phyloP scores from a whole-genome alignment of 2,113 vertebrate genomes.

The Peromyscus leucopus region DNA sequence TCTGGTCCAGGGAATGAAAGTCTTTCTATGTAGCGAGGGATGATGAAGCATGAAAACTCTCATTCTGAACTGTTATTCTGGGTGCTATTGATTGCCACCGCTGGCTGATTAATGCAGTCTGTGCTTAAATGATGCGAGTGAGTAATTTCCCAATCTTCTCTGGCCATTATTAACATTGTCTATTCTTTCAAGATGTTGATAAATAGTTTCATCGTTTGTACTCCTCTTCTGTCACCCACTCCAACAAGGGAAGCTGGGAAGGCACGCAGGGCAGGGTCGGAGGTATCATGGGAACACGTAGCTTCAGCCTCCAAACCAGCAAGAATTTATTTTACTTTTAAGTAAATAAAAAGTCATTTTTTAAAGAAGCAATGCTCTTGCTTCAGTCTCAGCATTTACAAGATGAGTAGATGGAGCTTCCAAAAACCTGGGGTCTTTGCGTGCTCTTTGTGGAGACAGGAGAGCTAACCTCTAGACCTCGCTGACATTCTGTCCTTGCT shows the following conservation, averaged over 20 bases:
- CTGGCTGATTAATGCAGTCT: conserved; percentile 8
- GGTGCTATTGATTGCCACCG: background rate
- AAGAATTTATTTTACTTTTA: conserved; percentile 16
- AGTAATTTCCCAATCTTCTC: background rate
- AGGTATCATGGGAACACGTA: background rate
- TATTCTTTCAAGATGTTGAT: background rate
- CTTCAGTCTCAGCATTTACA: background rate
- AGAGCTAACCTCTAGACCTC: background rate
- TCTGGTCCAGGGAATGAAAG: background rate
- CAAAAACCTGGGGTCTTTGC: background rate
- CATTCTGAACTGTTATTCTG: background rate
- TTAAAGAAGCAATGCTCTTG: background rate
- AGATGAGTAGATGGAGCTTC: background rate
- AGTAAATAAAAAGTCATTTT: background rate
- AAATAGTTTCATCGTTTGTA: background rate
- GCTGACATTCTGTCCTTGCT: background rate
- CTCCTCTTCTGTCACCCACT: background rate
- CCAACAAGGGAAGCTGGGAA: background rate
- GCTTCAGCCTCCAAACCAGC: background rate
- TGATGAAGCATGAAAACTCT: background rate
- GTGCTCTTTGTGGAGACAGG: conserved; percentile 18
- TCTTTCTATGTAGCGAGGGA: background rate
- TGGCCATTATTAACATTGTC: background rate
- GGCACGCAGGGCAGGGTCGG: fast-evolving
- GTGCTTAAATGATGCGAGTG: background rate